Conservation (phyloP, 1,140 invertebrate genomes). For the Venturia canescens region DNA sequence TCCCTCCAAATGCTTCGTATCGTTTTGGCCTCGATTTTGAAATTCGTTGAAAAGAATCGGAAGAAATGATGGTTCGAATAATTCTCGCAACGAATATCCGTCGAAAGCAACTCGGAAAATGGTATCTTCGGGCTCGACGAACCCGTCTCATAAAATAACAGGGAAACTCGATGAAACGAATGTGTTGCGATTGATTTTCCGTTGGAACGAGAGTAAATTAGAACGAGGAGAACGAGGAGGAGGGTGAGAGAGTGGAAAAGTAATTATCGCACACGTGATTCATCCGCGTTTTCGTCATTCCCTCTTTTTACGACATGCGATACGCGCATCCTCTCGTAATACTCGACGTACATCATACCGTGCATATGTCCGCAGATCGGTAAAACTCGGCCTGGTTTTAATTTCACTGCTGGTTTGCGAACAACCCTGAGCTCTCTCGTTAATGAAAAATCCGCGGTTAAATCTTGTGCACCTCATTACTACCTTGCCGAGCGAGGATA, state of each 20-base stretch:
- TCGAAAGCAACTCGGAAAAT: too few relatives aligned
- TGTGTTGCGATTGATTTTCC: neutral
- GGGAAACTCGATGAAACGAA: neutral
- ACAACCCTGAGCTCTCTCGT: constrained; percentile 59
- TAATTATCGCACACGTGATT: constrained; percentile 33
- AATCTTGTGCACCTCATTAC: constrained; percentile 28
- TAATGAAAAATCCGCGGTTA: constrained; percentile 62
- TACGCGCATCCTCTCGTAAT: constrained; percentile 19
- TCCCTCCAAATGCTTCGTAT: too few relatives aligned
- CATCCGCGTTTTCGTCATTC: constrained; percentile 18
- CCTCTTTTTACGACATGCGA: constrained; percentile 55
- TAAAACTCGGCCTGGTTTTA: constrained; percentile 26
- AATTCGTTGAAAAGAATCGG: too few relatives aligned
- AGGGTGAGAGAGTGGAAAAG: constrained; percentile 13
- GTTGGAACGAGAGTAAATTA: constrained; percentile 6
- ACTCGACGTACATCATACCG: neutral
- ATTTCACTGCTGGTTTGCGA: constrained; percentile 6
- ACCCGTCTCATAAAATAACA: too few relatives aligned
- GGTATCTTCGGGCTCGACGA: too few relatives aligned
- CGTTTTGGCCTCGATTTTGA: too few relatives aligned
- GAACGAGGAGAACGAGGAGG: neutral
- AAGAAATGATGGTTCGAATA: too few relatives aligned
- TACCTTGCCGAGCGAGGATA: neutral
- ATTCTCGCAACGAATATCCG: too few relatives aligned
- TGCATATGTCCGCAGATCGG: neutral